Evolutionary conservation across 2,888 invertebrate species (phyloP), one percentile per base, ranked within the genome.

Genomic region (Pandemis cinnamomeana): DNA sequence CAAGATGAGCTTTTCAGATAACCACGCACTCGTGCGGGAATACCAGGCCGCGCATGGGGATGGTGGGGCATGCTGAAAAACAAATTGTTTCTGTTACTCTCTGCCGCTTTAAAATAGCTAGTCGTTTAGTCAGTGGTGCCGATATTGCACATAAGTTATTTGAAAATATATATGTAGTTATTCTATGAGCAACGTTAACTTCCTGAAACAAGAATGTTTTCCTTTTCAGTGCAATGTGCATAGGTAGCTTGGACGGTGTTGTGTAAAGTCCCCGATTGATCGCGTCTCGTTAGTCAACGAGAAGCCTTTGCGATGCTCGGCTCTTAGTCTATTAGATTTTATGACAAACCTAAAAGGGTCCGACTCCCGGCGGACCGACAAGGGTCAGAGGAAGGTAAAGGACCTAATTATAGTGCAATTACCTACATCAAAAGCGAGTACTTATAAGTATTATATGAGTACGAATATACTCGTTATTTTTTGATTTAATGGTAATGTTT

Each of bases 1-100:
- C 4, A 46, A 11, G 7, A 8, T 8, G 53, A n/a, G 20, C 44
- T 44, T 7, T 83, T 95, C 89, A 96, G 86, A 96, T 96, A 77
- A 96, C 95, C 81, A 96, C 94, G 85, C 96, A 96, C 83, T 96
- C 96, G 84, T 96, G 95, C 0, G 96, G 96, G 81, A 95, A 96
- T 42, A 95, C 88, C 76, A 85, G 81, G 1, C 92, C 95, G 78
- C 86, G 91, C 79, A 84, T 85, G 71, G 89, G 93, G 71, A 87
- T 79, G 0, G 88, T 91, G 3, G 96, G 96, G 81, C 96, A 96
- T 15, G 95, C 96, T 96, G 95, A 68, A 96, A 95, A 87, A 84
- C 84, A 83, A 81, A 77, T 51, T 63, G 11, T 46, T n/a, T 27
- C 27, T 60, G 27, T 44, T 15, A 60, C n/a, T 7, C 10, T 46